These are phyloP conservation scores for Danio jaintianensis DNA, from an alignment of 2,797 vertebrate species.

Conservation along the genomic window DNA sequence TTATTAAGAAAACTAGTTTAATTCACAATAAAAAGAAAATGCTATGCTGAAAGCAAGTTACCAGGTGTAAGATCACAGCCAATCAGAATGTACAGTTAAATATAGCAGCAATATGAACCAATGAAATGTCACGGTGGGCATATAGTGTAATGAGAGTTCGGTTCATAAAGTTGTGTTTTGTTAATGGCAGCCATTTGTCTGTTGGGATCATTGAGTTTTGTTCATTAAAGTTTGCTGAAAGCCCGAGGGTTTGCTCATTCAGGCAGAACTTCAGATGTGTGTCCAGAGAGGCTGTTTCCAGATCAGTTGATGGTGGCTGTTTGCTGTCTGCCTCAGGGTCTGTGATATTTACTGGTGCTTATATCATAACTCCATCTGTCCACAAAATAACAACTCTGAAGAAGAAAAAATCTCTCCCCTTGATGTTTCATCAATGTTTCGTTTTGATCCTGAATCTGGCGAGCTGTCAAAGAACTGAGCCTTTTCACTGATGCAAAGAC, in stretches of 20 bases:
- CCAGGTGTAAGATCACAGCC: not conserved
- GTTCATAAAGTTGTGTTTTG: slow-evolving; percentile 10
- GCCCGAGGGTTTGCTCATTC: slow-evolving; percentile 26
- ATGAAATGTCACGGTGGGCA: not conserved
- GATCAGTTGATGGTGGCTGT: slow-evolving; percentile 43
- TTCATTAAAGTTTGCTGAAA: slow-evolving; percentile 36
- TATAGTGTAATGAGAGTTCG: not conserved
- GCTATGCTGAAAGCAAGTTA: not conserved
- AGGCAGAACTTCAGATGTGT: slow-evolving; percentile 16
- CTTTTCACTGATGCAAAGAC: not conserved
- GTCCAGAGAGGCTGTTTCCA: slow-evolving; percentile 35
- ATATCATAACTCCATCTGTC: slow-evolving; percentile 32
- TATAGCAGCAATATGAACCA: not conserved
- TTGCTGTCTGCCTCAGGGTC: slow-evolving; percentile 40
- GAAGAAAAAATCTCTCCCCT: not conserved
- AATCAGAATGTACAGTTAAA: not conserved
- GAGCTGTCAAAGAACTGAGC: not conserved
- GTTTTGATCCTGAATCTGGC: not conserved
- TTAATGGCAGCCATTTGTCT: slow-evolving; percentile 10
- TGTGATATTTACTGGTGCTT: slow-evolving; percentile 53
- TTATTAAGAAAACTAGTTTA: not conserved
- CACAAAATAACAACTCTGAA: slow-evolving; percentile 3
- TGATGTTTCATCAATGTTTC: slow-evolving; percentile 20
- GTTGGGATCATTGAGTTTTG: not conserved
- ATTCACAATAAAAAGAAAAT: not conserved